Evolutionary conservation across 2,888 invertebrate species (phyloP), one percentile per base, ranked within the genome.

Genomic region (Xestia sexstrigata): DNA sequence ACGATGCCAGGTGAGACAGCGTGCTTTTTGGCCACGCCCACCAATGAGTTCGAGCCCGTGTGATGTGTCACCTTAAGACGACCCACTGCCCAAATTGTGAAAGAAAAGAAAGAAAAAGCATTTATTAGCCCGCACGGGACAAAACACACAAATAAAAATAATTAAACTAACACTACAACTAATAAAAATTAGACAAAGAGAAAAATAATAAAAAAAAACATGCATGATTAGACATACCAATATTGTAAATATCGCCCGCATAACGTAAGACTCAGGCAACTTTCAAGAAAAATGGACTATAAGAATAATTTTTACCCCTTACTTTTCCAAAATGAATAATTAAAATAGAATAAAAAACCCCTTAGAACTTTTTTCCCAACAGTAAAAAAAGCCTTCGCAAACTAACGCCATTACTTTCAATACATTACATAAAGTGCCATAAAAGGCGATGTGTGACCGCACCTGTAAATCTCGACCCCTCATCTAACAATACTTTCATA

Each of bases 401-500:
- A 81, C 49, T 30, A 76, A 66, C 8, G 69, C 30, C 74, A 82
- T 76, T 82, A 73, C 68, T 78, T 82, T 75, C 87, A 83, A 87
- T 78, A 82, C 78, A 70, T 81, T 82, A 84, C 76, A 79, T 87
- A 87, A 82, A 81, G 72, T 70, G 73, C 74, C 74, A 81, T 70
- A 79, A 79, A 81, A 82, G 81, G 68, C 76, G 65, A 70, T 67
- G 67, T 86, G 76, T 79, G 78, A 86, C 80, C 82, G 79, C 79
- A 78, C 78, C 85, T 82, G 83, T 79, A 82, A 79, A 86, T 79
- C 73, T 81, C 81, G 79, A 78, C 83, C 88, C 71, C 79, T 82
- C 78, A 73, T 82, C 78, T 82, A 71, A 84, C 87, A 82, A 85
- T 85, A 85, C 83, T 83, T 89, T 89, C 83, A 88, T 83, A 76